Conservation (phyloP, 2,797 vertebrate species). For the Glossophaga mutica region DNA sequence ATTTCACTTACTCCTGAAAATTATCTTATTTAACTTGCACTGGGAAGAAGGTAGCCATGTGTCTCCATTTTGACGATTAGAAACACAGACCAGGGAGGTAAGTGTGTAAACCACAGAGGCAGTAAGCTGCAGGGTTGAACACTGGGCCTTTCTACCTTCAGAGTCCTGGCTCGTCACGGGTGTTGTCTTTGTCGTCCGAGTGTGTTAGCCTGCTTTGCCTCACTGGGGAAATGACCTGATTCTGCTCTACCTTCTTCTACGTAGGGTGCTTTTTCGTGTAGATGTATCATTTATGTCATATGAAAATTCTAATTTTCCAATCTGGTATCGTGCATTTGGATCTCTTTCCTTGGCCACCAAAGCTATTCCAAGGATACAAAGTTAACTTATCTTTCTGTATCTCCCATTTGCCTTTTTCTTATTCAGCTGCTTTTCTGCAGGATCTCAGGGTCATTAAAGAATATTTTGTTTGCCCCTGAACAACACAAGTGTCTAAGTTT, state of each 20-base stretch:
- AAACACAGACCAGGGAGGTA: background rate
- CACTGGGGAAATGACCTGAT: background rate
- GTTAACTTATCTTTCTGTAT: constrained; percentile 14
- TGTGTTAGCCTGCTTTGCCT: background rate
- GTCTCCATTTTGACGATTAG: background rate
- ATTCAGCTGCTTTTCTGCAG: background rate
- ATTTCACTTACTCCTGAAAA: background rate
- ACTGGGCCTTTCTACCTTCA: background rate
- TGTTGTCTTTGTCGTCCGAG: background rate
- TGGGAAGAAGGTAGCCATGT: background rate
- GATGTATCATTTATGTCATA: background rate
- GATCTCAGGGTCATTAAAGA: constrained; percentile 24
- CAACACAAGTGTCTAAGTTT: background rate
- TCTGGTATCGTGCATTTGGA: background rate
- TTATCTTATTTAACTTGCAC: background rate
- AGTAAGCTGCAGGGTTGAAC: background rate
- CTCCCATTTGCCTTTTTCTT: constrained; percentile 33
- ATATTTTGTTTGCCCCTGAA: constrained; percentile 7
- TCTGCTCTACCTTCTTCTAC: background rate
- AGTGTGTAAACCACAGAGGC: background rate
- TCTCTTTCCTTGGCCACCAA: constrained; percentile 30
- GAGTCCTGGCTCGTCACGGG: background rate
- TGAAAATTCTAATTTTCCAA: constrained; percentile 34
- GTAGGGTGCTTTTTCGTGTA: background rate
- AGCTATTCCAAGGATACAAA: constrained; percentile 4